Evolutionary conservation across 2,888 invertebrate species (phyloP).

Genomic region (Tipula vernalis): DNA sequence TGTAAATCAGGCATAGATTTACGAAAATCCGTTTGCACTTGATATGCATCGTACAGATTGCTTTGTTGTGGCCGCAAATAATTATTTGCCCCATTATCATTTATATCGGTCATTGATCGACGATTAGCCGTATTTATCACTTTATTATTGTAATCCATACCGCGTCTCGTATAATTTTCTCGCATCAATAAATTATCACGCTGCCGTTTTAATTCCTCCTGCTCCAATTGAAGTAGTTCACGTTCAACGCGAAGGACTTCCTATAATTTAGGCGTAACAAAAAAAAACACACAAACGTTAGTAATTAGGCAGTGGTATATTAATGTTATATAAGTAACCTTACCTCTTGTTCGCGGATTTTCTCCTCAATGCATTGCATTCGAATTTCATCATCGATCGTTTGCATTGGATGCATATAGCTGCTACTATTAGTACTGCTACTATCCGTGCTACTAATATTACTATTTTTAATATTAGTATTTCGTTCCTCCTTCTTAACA

Average conservation of each 20-base stretch:
- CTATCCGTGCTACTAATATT: constrained; percentile 26
- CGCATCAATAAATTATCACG: constrained; percentile 55
- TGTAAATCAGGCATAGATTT: constrained; percentile 46
- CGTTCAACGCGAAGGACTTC: constrained; percentile 67
- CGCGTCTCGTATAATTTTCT: constrained; percentile 45
- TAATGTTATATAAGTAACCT: not conserved
- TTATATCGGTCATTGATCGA: constrained; percentile 52
- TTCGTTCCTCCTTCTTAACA: constrained; percentile 48
- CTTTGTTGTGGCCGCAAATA: constrained; percentile 27
- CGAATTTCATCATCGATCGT: constrained; percentile 37
- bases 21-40: constrained; percentile 38
- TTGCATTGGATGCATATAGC: constrained; percentile 21
- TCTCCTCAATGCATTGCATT: constrained; percentile 49
- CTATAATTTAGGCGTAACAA: not conserved
- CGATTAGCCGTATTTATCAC: constrained; percentile 38
- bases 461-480: constrained; percentile 42
- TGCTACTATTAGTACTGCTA: constrained; percentile 18
- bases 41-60: constrained; percentile 22
- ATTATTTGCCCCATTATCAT: constrained; percentile 31
- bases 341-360: constrained; percentile 49
- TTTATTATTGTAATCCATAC: constrained; percentile 36
- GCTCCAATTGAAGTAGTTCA: constrained; percentile 62
- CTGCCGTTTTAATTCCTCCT: constrained; percentile 63
- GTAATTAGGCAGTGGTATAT: not conserved
- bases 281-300: not conserved